These are phyloP conservation scores for Hypena proboscidalis DNA, from an alignment of 2,888 invertebrate genomes.

Conservation along the genomic window DNA sequence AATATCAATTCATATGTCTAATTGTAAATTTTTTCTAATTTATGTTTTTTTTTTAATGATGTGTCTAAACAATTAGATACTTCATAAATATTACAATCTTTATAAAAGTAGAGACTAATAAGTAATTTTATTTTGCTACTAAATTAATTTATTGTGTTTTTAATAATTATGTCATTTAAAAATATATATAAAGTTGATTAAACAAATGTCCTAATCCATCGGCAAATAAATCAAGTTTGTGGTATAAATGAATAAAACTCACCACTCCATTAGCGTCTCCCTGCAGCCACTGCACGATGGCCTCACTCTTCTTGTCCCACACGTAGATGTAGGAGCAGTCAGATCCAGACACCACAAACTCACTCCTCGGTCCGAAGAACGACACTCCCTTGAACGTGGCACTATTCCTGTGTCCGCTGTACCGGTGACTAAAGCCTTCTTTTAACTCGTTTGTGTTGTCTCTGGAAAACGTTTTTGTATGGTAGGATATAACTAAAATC, in stretches of 20 bases:
- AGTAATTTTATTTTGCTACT: too few species aligned
- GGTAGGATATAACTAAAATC: too few species aligned
- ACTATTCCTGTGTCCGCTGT: constrained; percentile 87
- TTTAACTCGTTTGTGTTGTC: constrained; percentile 46
- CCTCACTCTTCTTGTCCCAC: constrained; percentile 95
- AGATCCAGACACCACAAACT: constrained; percentile 96
- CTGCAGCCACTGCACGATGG: constrained; percentile 94
- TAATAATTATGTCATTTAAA: too few species aligned
- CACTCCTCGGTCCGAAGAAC: constrained; percentile 96
- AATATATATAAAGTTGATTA: too few species aligned
- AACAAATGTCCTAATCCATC: too few species aligned
- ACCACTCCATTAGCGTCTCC: constrained; percentile 95
- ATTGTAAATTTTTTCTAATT: too few species aligned
- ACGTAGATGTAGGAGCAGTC: constrained; percentile 95
- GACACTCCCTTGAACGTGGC: constrained; percentile 95
- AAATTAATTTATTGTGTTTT: too few species aligned
- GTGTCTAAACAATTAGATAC: too few species aligned
- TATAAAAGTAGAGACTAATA: too few species aligned
- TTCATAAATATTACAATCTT: too few species aligned
- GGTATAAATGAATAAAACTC: constrained; percentile 61
- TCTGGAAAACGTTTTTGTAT: neutral
- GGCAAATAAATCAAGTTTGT: neutral
- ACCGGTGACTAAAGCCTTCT: constrained; percentile 82
- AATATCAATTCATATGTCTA: too few species aligned
- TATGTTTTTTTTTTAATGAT: too few species aligned